phyloP scores from a whole-genome alignment of 1,140 invertebrate genomes.

The Drosophila sucinea region DNA sequence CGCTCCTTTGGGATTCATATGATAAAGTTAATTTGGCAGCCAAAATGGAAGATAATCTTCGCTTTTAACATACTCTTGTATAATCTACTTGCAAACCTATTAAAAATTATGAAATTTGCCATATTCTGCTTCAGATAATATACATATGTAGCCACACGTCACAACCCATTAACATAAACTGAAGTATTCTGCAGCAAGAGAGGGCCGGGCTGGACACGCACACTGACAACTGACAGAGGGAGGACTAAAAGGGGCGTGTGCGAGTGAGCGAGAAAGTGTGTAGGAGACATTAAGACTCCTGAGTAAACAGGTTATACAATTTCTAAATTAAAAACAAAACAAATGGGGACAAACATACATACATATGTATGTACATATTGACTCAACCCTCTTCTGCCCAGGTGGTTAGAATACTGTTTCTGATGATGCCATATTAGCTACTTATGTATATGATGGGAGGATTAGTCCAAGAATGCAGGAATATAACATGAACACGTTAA shows the following conservation, averaged over 20 bases:
- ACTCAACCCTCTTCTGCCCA: neutral
- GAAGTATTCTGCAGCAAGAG: slow-evolving; percentile 26
- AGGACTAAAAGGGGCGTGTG: neutral
- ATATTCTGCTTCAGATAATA: too few species aligned
- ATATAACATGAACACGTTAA: too few species aligned
- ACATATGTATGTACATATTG: neutral
- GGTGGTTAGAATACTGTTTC: neutral
- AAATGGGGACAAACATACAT: slow-evolving; percentile 12
- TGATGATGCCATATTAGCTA: neutral
- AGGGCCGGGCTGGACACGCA: slow-evolving; percentile 21
- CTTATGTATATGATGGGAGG: neutral
- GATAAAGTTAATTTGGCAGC: neutral
- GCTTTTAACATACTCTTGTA: neutral
- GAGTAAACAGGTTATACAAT: slow-evolving; percentile 65
- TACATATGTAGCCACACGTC: slow-evolving; percentile 11
- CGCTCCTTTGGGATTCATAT: neutral
- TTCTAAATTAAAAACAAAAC: slow-evolving; percentile 70
- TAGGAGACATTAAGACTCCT: slow-evolving; percentile 23
- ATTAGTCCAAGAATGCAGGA: too few species aligned
- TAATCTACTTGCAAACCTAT: neutral
- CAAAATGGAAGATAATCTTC: too few species aligned
- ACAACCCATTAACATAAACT: slow-evolving; percentile 63
- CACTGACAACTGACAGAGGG: neutral
- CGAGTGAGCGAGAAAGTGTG: neutral
- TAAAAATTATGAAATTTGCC: too few species aligned